A percentile compares a stretch with the other conserved stretches of the same genome.
Evolutionary conservation across 2,888 invertebrate genomes (phyloP).

Genomic region (Oligia strigilis): DNA sequence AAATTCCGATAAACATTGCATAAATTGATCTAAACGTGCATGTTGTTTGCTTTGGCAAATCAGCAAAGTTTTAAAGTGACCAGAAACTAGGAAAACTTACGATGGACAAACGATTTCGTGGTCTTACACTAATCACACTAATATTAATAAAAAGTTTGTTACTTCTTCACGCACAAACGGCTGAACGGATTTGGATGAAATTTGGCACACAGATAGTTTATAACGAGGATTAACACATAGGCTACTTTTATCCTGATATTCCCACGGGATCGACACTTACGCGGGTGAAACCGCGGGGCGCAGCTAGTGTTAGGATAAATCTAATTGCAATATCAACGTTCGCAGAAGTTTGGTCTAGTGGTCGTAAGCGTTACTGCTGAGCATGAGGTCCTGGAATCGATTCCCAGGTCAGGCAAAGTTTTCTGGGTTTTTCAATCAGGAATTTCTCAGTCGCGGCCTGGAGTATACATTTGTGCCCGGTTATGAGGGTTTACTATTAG

Average conservation of each 20-base stretch:
- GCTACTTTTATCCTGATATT: too few relatives aligned
- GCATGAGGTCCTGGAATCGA: neutral
- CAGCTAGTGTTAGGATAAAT: neutral
- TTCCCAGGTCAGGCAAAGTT: neutral
- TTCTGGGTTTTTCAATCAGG: neutral
- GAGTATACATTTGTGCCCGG: neutral
- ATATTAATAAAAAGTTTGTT: too few relatives aligned
- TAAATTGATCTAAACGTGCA: slow-evolving; percentile 34
- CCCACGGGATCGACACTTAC: too few relatives aligned
- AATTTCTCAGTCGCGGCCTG: neutral
- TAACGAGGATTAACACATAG: too few relatives aligned
- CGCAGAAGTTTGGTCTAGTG: neutral
- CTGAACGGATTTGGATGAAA: too few relatives aligned
- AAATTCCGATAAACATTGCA: slow-evolving; percentile 53
- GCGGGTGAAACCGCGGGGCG: too few relatives aligned
- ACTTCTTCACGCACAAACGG: too few relatives aligned
- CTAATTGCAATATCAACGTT: too few relatives aligned
- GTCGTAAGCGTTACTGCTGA: too few relatives aligned
- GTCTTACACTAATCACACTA: too few relatives aligned
- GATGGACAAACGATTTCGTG: neutral
- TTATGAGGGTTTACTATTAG: neutral
- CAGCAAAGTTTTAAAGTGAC: slow-evolving; percentile 5
- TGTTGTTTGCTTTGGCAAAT: slow-evolving; percentile 22
- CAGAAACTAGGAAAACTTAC: slow-evolving; percentile 5
- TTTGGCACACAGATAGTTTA: too few relatives aligned